These are phyloP conservation scores for Bagarius yarrelli DNA, from an alignment of 2,113 vertebrate genomes.

Conservation along the genomic window DNA sequence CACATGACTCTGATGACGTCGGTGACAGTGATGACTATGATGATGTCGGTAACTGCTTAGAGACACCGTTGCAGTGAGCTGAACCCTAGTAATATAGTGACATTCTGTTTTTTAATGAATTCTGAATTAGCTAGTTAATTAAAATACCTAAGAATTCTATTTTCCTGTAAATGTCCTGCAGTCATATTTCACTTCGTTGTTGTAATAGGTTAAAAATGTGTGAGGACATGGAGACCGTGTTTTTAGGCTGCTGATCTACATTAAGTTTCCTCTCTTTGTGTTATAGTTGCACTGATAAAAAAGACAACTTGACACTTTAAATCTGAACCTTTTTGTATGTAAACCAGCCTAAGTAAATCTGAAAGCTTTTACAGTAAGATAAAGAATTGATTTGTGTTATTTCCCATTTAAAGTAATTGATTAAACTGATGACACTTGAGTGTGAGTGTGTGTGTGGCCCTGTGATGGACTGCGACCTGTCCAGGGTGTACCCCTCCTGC, in stretches of 20 bases:
- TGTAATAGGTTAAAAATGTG: not conserved
- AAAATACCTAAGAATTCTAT: constrained; percentile 17
- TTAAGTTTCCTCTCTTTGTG: not conserved
- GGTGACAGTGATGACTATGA: constrained; percentile 34
- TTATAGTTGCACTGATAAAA: not conserved
- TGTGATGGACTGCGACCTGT: too few species aligned
- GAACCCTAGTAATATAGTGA: not conserved
- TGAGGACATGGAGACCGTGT: not conserved
- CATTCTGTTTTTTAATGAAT: not conserved
- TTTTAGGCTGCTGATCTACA: not conserved
- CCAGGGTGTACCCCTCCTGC: too few species aligned
- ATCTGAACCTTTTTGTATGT: not conserved
- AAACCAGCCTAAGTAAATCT: too few species aligned
- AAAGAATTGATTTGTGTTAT: not conserved
- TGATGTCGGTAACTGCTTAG: constrained; percentile 37
- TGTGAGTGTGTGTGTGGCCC: too few species aligned
- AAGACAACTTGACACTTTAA: not conserved
- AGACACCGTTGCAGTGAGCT: not conserved
- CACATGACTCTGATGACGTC: not conserved
- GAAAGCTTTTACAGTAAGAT: not conserved
- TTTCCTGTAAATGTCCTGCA: not conserved
- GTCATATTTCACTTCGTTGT: not conserved
- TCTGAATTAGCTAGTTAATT: not conserved
- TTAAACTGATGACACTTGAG: not conserved
- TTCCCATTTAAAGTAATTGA: not conserved